Base-by-base conservation (phyloP, 2,888 invertebrate genomes). In the Ichneumon xanthorius region DNA sequence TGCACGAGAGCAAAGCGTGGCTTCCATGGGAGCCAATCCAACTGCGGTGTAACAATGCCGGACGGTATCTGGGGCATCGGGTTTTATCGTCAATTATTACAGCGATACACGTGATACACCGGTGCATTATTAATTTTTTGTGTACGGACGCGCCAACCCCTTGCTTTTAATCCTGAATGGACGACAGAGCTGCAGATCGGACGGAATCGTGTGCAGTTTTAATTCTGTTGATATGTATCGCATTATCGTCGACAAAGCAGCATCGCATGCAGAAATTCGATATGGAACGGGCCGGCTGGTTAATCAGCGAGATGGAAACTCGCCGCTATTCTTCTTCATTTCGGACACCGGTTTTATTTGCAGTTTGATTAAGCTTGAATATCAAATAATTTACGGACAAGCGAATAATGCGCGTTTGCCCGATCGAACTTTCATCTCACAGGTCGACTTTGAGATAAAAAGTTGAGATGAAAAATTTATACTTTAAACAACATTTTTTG, bases 181-280 rank as follows among this genome's bases (percentile, higher is more conserved):
- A 58, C 19, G 11, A 58, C 26, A 26, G 26, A 58, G 22, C 22
- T 26, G 58, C 4, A 26, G 22, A 26, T 22, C 22, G 19, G 22
- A 58, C 22, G 26, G 58, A 22, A 58, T 14, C 58, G 58, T 58
- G 19, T 26, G 58, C 19, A 26, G 58, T 58, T 58, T 58, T 58
- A 58, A 58, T 58, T 58, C 58, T 14, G 58, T 4, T 58, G 58
- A 22, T 58, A 26, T 26, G 58, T 58, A 58, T 58, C 58, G 19
- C 7, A 58, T 58, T 58, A 26, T 11, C 58, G 58, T 58, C 19
- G 58, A 58, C 58, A 58, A 58, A 58, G 58, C 58, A 22, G 22
- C 58, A 58, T 58, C 22, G 58, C 58, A 26, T 58, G 58, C 58
- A 11, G 58, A 58, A 58, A 58, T 58, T 58, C 4, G 58, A 58